Conservation (phyloP, 2,113 vertebrate species). For the Silurus asotus region DNA sequence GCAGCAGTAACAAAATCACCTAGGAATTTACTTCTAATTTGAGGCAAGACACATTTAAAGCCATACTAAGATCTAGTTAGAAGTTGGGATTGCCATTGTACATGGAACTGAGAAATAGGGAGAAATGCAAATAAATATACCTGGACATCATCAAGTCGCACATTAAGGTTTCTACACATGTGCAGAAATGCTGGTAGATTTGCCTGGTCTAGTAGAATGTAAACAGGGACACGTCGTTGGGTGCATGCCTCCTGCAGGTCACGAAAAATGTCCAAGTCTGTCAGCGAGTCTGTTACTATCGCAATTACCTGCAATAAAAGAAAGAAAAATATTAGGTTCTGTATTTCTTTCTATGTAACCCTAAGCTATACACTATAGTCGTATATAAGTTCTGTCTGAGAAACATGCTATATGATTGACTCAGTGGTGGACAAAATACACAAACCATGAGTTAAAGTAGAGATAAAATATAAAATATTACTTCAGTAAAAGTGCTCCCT, state of each 20-base stretch:
- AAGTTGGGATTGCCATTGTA: neutral
- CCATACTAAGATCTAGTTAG: neutral
- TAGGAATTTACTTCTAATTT: neutral
- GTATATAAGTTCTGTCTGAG: neutral
- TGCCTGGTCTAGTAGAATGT: constrained; percentile 89
- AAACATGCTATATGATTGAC: neutral
- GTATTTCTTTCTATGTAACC: neutral
- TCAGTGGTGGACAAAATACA: no score
- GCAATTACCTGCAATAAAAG: constrained; percentile 86
- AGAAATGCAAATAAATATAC: constrained; percentile 63
- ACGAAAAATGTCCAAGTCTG: constrained; percentile 90
- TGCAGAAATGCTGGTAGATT: constrained; percentile 82
- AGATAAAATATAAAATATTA: no score
- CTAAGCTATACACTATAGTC: neutral
- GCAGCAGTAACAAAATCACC: neutral
- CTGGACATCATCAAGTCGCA: constrained; percentile 83
- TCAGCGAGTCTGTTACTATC: constrained; percentile 93
- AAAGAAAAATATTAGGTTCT: constrained; percentile 18
- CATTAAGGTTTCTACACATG: constrained; percentile 85
- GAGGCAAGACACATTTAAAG: neutral
- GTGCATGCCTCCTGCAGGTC: constrained; percentile 88
- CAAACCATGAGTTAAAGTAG: no score
- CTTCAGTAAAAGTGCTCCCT: no score
- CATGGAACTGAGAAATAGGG: neutral
- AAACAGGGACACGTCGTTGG: constrained; percentile 82